Conservation (phyloP, 2,113 vertebrate species). For the Arenaria interpres region DNA sequence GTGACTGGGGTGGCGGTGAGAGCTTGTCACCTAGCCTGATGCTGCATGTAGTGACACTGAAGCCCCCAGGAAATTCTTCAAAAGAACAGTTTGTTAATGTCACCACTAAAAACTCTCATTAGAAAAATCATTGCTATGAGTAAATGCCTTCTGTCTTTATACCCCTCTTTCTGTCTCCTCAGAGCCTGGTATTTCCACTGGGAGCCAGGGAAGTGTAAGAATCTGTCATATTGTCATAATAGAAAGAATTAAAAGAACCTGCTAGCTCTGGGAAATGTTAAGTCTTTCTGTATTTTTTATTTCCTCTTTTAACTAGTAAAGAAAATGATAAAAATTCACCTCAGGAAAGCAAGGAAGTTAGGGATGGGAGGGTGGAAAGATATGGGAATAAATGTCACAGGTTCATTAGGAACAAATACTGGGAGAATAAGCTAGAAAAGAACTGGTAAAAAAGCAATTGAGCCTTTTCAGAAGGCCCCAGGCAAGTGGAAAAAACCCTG, state of each 20-base stretch:
- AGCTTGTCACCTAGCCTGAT: conserved; percentile 19
- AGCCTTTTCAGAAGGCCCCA: conserved; percentile 24
- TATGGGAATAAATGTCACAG: conserved; percentile 6
- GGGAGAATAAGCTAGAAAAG: neutral
- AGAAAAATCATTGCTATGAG: conserved; percentile 38
- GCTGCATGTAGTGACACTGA: conserved; percentile 14
- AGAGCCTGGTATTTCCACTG: conserved; percentile 51
- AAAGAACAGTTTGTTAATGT: conserved; percentile 38
- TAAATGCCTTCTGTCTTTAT: conserved; percentile 68
- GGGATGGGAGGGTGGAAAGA: neutral
- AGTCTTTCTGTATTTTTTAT: neutral
- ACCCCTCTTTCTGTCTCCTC: neutral
- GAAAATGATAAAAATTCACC: conserved; percentile 33
- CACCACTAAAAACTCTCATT: conserved; percentile 46
- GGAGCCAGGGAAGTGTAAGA: conserved; percentile 21
- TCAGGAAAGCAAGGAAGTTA: neutral
- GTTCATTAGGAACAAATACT: neutral
- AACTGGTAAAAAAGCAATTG: conserved; percentile 14
- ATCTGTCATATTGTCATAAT: conserved; percentile 73
- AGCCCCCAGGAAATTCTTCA: conserved; percentile 48
- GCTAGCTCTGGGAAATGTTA: neutral
- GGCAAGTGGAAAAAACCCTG: neutral
- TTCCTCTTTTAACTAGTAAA: neutral
- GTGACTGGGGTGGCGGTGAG: neutral
- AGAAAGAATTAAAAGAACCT: conserved; percentile 68